Conservation (phyloP, 2,113 vertebrate species). For the Bubalus kerabau region DNA sequence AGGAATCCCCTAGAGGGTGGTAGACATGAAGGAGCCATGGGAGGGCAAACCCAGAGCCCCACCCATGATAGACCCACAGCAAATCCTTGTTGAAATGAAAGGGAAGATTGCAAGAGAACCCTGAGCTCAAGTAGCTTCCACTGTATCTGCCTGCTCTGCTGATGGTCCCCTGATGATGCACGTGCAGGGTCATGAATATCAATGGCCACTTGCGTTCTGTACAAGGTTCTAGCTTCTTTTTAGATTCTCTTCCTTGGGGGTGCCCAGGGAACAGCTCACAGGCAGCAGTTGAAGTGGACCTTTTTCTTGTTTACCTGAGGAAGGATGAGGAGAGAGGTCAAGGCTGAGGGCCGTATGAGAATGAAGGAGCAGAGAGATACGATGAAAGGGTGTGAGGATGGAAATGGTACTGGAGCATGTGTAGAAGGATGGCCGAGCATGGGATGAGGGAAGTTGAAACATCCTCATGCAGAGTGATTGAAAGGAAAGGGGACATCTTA, state of each 20-base stretch:
- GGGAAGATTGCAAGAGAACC: neutral
- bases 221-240: neutral
- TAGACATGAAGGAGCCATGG: neutral
- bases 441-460: neutral
- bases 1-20: neutral
- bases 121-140: neutral
- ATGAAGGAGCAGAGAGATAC: neutral
- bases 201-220: neutral
- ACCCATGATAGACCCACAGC: too few relatives aligned
- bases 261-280: neutral
- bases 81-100: neutral
- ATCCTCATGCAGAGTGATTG: neutral
- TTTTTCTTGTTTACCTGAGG: neutral
- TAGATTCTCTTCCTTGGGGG: neutral
- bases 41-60: neutral
- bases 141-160: neutral
- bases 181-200: neutral
- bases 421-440: neutral
- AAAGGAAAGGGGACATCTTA: neutral
- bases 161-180: neutral
- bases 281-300: neutral
- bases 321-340: neutral
- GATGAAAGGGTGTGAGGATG: too few relatives aligned
- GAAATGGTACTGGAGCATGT: neutral
- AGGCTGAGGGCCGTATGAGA: neutral